Base-by-base conservation (phyloP, 2,888 invertebrate genomes). In the Polietes domitor region DNA sequence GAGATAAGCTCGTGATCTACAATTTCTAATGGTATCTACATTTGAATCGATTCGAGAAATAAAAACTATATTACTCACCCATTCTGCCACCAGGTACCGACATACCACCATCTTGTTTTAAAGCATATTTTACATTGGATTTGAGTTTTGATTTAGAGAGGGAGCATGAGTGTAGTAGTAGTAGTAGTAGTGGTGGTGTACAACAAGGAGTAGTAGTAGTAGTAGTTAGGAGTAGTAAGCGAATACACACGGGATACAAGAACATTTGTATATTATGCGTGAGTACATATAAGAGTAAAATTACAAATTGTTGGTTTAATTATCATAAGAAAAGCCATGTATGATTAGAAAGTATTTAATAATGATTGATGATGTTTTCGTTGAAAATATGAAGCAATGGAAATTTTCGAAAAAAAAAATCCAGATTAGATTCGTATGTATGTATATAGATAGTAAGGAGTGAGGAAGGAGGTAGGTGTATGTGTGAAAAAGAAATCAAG, bases 51-150 rank as follows among this genome's bases (percentile, higher is more conserved):
- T 17, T 65, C 83, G 5, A 32, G 12, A 24, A n/a, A n/a, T n/a
- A 58, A 32, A 65, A 68, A 43, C 41, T 24, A 53, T 21, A 58
- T 87, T 91, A 91, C 91, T 91, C 91, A 91, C 91, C 91, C 91
- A 91, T 91, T 91, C 91, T 91, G 88, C 91, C 90, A 90, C 90
- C 91, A 86, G 90, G 88, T 88, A 89, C 90, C 83, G 90, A 89
- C 90, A 90, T 91, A 89, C 90, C 90, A 91, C 91, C 91, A 89
- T 90, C 90, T 91, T 88, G 85, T 82, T 77, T 85, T 86, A 80
- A 83, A 85, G 82, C 82, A 82, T 83, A 83, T 81, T 83, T 85
- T 84, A 82, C 80, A 85, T 85, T 83, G 41, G 17, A 86, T 84
- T 80, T 73, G 50, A 65, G 24, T 74, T 37, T 82, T 73, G 41